phyloP scores from a whole-genome alignment of 2,113 vertebrate species.

The Jacana jacana region DNA sequence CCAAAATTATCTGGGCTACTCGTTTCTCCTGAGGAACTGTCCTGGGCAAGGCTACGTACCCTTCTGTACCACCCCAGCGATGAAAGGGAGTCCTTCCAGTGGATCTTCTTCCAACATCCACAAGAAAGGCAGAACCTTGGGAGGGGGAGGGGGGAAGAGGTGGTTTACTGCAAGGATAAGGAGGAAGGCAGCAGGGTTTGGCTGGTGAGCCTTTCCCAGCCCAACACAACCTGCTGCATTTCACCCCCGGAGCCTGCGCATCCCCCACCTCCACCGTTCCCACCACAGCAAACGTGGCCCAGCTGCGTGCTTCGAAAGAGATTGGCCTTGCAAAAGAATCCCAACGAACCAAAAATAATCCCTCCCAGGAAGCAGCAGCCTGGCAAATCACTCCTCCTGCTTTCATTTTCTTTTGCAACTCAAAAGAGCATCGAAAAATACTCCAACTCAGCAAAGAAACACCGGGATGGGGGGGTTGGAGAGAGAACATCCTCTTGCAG shows the following conservation, averaged over 20 bases:
- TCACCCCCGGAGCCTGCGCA: not conserved
- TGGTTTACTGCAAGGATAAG: not conserved
- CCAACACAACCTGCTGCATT: not conserved
- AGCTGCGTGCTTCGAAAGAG: not conserved
- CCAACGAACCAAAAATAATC: not conserved
- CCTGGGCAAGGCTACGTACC: not conserved
- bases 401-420: not conserved
- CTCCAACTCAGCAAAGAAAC: not conserved
- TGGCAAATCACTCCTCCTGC: not conserved
- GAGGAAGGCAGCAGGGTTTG: not conserved
- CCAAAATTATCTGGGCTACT: not conserved
- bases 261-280: not conserved
- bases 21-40: not conserved
- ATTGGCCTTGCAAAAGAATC: not conserved
- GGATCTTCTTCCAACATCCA: not conserved
- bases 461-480: not conserved
- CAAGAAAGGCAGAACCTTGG: not conserved
- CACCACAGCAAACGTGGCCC: not conserved
- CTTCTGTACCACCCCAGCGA: not conserved
- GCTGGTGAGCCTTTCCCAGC: not conserved
- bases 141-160: not conserved
- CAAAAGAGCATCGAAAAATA: not conserved
- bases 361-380: not conserved
- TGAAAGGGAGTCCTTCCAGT: accelerated
- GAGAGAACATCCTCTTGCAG: not conserved